Conservation (phyloP, 53 echinoderm and acorn worm genomes). For the Holothuria leucospilota region DNA sequence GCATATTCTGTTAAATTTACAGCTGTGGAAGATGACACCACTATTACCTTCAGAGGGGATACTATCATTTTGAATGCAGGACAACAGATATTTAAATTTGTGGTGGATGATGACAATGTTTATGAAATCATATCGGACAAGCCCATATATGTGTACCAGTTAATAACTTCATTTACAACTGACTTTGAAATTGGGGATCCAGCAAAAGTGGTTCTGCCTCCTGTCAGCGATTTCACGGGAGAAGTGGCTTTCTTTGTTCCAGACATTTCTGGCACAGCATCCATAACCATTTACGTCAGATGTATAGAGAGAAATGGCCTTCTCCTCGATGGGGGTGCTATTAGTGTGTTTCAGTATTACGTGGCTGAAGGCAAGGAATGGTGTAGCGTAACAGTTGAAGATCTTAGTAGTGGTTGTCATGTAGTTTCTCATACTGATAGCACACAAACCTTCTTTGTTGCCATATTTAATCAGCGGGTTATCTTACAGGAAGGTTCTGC, state of each 20-base stretch:
- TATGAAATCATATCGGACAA: slow-evolving; percentile 34
- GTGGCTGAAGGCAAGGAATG: slow-evolving; percentile 16
- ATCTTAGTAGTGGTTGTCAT: slow-evolving; percentile 3
- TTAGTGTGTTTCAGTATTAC: neutral
- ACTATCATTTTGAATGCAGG: slow-evolving; percentile 24
- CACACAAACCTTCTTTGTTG: slow-evolving; percentile 19
- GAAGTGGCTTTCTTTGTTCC: slow-evolving; percentile 25
- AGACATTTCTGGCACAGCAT: neutral
- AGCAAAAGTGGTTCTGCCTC: slow-evolving; percentile 26
- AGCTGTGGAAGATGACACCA: slow-evolving; percentile 3
- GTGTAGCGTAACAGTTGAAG: neutral
- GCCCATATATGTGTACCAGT: slow-evolving; percentile 27
- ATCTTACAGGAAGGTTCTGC: slow-evolving; percentile 29
- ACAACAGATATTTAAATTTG: slow-evolving; percentile 11
- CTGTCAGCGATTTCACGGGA: slow-evolving; percentile 21
- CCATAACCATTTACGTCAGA: slow-evolving; percentile 10
- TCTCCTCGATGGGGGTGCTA: neutral
- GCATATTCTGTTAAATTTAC: slow-evolving; percentile 29
- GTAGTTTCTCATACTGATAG: slow-evolving; percentile 3
- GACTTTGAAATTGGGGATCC: slow-evolving; percentile 47
- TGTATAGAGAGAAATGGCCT: slow-evolving; percentile 20
- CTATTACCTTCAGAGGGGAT: neutral
- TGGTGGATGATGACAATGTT: neutral
- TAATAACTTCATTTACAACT: neutral
- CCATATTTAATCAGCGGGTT: slow-evolving; percentile 11